phyloP scores from a whole-genome alignment of 2,888 invertebrate genomes.

The Graphium colonna region DNA sequence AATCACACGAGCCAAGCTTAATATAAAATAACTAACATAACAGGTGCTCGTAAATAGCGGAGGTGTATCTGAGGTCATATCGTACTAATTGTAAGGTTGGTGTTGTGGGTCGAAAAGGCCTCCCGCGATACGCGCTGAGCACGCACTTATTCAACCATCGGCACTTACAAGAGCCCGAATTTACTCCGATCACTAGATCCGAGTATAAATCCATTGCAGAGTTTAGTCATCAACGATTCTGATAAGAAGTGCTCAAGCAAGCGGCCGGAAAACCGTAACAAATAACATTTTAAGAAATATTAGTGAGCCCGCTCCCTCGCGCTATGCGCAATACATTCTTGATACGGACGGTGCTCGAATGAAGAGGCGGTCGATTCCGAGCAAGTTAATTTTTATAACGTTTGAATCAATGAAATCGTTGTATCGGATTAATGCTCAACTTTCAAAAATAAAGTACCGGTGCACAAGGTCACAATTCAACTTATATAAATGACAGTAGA shows the following conservation, averaged over 20 bases:
- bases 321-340: conserved; percentile 16
- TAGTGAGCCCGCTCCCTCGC: conserved; percentile 30
- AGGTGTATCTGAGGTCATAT: conserved; percentile 28
- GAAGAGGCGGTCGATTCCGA: background rate
- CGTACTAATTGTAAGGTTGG: too few species aligned
- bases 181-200: too few species aligned
- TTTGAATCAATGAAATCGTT: background rate
- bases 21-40: conserved; percentile 43
- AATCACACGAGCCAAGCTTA: conserved; percentile 48
- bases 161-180: too few species aligned
- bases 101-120: too few species aligned
- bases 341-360: conserved; percentile 36
- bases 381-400: too few species aligned
- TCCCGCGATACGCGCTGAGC: too few species aligned
- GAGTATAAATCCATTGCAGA: background rate
- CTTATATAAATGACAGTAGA: too few species aligned
- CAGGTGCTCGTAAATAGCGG: conserved; percentile 42
- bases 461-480: background rate
- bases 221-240: background rate
- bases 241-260: conserved; percentile 3
- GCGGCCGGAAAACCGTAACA: background rate
- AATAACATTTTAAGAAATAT: conserved; percentile 26
- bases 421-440: background rate
- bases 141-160: background rate
- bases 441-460: background rate